Evolutionary conservation across 2,888 invertebrate species (phyloP).

Genomic region (Plagodis pulveraria): DNA sequence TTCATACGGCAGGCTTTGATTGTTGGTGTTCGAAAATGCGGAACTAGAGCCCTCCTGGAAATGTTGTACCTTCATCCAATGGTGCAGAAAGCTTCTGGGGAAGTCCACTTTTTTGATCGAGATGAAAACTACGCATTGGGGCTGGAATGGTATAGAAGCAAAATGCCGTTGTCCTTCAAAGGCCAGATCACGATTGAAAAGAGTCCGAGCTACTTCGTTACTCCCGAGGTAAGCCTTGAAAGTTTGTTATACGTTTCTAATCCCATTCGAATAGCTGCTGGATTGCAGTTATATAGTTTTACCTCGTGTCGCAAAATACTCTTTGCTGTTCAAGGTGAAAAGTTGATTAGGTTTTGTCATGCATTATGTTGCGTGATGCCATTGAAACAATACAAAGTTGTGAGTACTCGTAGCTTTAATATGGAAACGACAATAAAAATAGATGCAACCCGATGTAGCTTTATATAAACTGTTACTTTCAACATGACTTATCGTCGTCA

Average conservation of each 20-base stretch:
- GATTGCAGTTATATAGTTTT: constrained; percentile 25
- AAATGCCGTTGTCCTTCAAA: constrained; percentile 96
- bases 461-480: constrained; percentile 25
- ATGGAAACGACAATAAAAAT: constrained; percentile 27
- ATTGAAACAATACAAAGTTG: constrained; percentile 31
- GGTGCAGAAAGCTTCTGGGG: constrained; percentile 96
- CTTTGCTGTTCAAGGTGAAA: constrained; percentile 25
- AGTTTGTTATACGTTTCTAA: constrained; percentile 31
- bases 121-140: constrained; percentile 96
- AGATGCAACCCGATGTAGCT: constrained; percentile 26
- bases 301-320: constrained; percentile 16
- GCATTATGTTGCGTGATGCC: constrained; percentile 37
- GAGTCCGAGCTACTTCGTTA: constrained; percentile 98
- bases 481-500: constrained; percentile 13
- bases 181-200: constrained; percentile 98
- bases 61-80: constrained; percentile 97
- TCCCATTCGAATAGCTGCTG: constrained; percentile 26
- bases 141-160: constrained; percentile 96
- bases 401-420: constrained; percentile 7
- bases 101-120: constrained; percentile 98
- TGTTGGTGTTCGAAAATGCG: constrained; percentile 98
- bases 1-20: constrained; percentile 89
- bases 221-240: constrained; percentile 90
- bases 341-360: constrained; percentile 37
- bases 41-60: constrained; percentile 97